phyloP scores from a whole-genome alignment of 2,888 invertebrate genomes.

The Spodoptera exigua region DNA sequence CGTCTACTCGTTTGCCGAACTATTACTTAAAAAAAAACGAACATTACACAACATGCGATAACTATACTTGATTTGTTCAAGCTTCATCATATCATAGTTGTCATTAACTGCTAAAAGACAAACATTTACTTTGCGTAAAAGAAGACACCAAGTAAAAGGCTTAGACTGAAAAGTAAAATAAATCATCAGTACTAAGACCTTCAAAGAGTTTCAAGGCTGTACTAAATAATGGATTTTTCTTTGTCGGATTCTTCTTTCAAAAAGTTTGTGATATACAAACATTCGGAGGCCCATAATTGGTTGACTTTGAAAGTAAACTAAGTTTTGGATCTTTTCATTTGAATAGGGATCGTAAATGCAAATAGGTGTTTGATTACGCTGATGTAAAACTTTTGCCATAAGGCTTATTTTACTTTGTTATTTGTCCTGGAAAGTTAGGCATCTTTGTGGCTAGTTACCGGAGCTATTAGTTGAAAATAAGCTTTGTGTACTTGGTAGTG shows the following conservation, averaged over 20 bases:
- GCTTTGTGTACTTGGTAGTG: neutral
- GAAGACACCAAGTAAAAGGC: no score
- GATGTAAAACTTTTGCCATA: constrained; percentile 29
- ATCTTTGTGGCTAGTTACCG: neutral
- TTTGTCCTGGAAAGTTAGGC: constrained; percentile 2
- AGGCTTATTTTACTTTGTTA: constrained; percentile 13
- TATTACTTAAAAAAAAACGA: no score
- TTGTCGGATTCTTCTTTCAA: constrained; percentile 8
- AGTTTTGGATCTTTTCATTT: constrained; percentile 28
- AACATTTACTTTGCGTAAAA: no score
- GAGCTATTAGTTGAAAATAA: neutral
- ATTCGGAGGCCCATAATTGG: constrained; percentile 41
- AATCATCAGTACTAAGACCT: constrained; percentile 4
- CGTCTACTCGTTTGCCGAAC: no score
- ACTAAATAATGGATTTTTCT: constrained; percentile 24
- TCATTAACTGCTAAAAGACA: no score
- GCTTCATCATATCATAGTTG: no score
- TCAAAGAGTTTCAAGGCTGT: constrained; percentile 32
- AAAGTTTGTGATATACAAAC: constrained; percentile 30
- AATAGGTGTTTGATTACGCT: constrained; percentile 44
- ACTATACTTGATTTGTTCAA: no score
- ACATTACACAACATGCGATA: no score
- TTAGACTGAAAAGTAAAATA: neutral
- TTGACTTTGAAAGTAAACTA: constrained; percentile 48
- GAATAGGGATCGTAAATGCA: constrained; percentile 36